Evolutionary conservation across 2,113 vertebrate species (phyloP).

Genomic region (Pavo muticus): DNA sequence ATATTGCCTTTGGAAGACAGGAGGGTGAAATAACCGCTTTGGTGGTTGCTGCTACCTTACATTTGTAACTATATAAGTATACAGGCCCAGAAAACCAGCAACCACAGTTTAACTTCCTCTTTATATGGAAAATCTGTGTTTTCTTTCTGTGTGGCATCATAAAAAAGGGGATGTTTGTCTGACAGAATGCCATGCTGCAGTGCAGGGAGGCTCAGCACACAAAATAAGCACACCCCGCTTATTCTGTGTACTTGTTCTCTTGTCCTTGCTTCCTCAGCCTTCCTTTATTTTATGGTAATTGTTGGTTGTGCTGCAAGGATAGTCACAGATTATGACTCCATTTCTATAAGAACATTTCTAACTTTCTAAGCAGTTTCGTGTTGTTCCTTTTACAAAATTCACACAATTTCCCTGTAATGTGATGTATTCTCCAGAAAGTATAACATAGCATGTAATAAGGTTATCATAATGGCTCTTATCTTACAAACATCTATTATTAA

Average conservation of each 20-base stretch:
- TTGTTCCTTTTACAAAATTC: neutral
- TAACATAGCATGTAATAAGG: neutral
- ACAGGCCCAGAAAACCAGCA: neutral
- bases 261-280: neutral
- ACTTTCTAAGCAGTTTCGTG: fast-evolving
- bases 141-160: neutral
- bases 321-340: neutral
- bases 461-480: fast-evolving
- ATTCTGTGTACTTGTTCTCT: neutral
- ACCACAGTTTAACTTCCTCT: neutral
- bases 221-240: neutral
- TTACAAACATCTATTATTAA: neutral
- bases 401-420: neutral
- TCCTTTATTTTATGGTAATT: neutral
- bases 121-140: neutral
- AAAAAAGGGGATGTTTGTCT: neutral
- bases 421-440: neutral
- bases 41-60: neutral
- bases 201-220: neutral
- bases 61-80: neutral
- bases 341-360: neutral
- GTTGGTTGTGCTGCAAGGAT: neutral
- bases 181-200: neutral
- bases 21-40: neutral
- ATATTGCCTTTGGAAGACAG: neutral